Percentiles rank a stretch among this genome's conserved stretches.
Conservation (phyloP, 2,113 vertebrate genomes). For the Perccottus glenii region DNA sequence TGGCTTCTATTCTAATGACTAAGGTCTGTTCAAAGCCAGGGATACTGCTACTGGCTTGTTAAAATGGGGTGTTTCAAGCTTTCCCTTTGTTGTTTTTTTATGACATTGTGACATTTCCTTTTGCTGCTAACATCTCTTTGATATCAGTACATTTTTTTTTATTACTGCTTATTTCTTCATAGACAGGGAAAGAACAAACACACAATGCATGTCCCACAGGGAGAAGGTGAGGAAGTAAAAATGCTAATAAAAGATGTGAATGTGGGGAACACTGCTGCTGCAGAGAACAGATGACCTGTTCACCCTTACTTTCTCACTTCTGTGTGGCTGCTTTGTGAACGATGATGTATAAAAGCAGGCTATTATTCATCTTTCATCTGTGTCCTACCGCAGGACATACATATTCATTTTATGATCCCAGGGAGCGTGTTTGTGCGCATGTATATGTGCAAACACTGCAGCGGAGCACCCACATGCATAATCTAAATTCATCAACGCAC, state of each 20-base stretch:
- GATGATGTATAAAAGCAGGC: conserved; percentile 25
- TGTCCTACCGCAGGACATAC: conserved; percentile 55
- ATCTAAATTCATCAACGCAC: conserved; percentile 63
- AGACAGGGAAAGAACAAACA: conserved; percentile 26
- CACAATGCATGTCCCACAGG: conserved; percentile 25
- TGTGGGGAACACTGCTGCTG: conserved; percentile 18
- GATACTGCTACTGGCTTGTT: conserved; percentile 17
- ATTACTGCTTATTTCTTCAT: conserved; percentile 39
- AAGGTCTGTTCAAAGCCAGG: conserved; percentile 13
- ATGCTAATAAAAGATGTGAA: conserved; percentile 28
- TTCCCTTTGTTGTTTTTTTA: conserved; percentile 12
- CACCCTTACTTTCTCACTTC: conserved; percentile 17
- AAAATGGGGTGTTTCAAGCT: conserved; percentile 10
- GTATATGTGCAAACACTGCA: conserved; percentile 41
- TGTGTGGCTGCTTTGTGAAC: conserved; percentile 18
- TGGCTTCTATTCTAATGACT: conserved; percentile 15
- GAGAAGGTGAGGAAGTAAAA: conserved; percentile 25
- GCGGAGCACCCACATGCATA: conserved; percentile 34
- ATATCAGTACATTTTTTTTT: conserved; percentile 45
- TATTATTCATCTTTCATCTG: conserved; percentile 37
- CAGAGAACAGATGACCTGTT: conserved; percentile 39
- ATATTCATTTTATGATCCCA: conserved; percentile 55
- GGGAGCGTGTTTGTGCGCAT: conserved; percentile 29
- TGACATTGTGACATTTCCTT: conserved; percentile 20
- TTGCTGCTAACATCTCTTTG: conserved; percentile 24